These are phyloP conservation scores for Telmatherina bonti DNA, from an alignment of 2,797 vertebrate genomes.

Conservation along the genomic window DNA sequence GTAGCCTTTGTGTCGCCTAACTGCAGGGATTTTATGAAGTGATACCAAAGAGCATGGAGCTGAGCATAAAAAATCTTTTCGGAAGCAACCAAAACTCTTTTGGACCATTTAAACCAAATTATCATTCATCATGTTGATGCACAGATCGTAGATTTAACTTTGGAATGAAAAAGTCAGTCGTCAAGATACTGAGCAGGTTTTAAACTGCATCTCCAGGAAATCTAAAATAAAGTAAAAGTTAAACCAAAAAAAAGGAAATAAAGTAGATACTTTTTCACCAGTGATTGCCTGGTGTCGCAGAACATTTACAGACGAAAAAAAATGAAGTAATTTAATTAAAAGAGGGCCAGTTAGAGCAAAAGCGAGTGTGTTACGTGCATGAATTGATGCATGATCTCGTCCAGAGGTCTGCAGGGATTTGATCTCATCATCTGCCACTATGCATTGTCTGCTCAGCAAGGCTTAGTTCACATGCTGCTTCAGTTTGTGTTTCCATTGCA, in stretches of 20 bases:
- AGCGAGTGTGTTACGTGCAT: not conserved
- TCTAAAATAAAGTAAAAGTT: not conserved
- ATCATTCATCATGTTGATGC: not conserved
- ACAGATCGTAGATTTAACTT: not conserved
- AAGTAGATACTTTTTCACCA: not conserved
- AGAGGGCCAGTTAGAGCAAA: not conserved
- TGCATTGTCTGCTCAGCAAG: conserved; percentile 2
- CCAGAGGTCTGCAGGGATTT: not conserved
- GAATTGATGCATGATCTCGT: not conserved
- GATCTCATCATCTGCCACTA: not conserved
- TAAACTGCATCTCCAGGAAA: not conserved
- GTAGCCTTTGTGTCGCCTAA: conserved; percentile 13
- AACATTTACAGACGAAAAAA: not conserved
- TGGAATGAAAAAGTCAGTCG: conserved; percentile 2
- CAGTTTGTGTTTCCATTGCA: not conserved
- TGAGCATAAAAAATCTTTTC: conserved; percentile 9
- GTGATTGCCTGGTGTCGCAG: not conserved
- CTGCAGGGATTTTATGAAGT: conserved; percentile 25
- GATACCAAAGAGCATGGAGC: conserved; percentile 9
- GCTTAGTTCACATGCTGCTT: too few relatives aligned
- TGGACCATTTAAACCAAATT: not conserved
- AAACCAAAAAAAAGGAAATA: too few relatives aligned
- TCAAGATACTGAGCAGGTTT: too few relatives aligned
- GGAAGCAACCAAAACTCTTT: conserved; percentile 6
- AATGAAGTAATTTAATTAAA: conserved; percentile 2